A percentile compares a stretch with the other conserved stretches of the same genome.
These are phyloP conservation scores for Entomobrya proxima DNA, from an alignment of 2,888 invertebrate genomes.

Conservation along the genomic window DNA sequence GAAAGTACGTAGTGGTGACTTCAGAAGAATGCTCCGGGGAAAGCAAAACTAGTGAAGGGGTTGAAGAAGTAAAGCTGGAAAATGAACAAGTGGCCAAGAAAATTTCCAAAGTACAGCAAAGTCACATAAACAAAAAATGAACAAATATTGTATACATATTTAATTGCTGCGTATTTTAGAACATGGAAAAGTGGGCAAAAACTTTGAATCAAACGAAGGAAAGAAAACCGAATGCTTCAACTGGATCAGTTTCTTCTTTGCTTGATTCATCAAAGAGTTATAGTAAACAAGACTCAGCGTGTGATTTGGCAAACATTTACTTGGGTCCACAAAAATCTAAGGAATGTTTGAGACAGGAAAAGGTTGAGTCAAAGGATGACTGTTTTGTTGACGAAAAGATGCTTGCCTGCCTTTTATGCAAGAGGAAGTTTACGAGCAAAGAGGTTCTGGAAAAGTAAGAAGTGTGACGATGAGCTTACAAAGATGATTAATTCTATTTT, in stretches of 20 bases:
- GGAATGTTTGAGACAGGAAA: too few species aligned
- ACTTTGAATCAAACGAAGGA: neutral
- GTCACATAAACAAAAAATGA: neutral
- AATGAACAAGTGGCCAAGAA: neutral
- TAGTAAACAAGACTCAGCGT: too few species aligned
- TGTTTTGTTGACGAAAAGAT: constrained; percentile 90
- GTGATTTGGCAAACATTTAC: too few species aligned
- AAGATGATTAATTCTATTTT: neutral
- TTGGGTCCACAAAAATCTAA: too few species aligned
- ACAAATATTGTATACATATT: neutral
- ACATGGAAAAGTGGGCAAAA: constrained; percentile 4
- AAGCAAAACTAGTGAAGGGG: neutral
- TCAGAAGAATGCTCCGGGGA: constrained; percentile 76
- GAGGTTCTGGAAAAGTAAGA: constrained; percentile 85
- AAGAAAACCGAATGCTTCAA: neutral
- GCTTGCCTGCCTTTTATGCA: constrained; percentile 95
- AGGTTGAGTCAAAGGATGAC: too few species aligned
- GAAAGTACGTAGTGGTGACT: constrained; percentile 78
- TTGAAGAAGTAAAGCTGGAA: neutral
- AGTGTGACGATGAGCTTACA: constrained; percentile 33
- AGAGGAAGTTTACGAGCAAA: constrained; percentile 92
- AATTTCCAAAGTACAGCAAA: neutral
- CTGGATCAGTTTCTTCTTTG: neutral
- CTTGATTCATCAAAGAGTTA: too few species aligned
- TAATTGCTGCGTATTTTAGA: neutral